Evolutionary conservation across 2,113 vertebrate genomes (phyloP).

Genomic region (Hemiprocne comata): DNA sequence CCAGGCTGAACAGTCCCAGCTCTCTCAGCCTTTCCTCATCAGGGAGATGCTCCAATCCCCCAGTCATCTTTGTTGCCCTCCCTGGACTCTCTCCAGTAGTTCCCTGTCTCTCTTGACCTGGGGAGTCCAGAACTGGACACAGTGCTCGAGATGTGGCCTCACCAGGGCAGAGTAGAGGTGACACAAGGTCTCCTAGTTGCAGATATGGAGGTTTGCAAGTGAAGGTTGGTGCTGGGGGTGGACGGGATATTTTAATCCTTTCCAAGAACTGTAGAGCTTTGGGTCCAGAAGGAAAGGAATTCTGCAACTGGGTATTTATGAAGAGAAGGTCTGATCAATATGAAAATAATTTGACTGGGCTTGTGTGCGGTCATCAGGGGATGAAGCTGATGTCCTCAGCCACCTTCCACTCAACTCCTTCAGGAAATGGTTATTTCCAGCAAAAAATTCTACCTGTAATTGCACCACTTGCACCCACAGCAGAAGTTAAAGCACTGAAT

Average conservation of each 20-base stretch:
- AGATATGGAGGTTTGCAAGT: neutral
- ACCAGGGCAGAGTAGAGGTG: no score
- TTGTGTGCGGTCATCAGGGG: neutral
- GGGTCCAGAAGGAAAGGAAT: neutral
- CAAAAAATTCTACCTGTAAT: neutral
- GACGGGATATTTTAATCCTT: neutral
- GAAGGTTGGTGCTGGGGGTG: rapidly evolving
- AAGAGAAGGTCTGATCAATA: neutral
- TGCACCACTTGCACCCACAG: neutral
- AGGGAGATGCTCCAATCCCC: no score
- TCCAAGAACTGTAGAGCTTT: neutral
- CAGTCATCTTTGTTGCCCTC: no score
- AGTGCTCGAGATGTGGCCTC: no score
- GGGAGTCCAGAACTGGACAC: no score
- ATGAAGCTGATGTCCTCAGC: neutral
- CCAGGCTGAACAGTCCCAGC: no score
- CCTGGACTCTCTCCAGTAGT: no score
- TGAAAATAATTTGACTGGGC: neutral
- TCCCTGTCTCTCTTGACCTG: no score
- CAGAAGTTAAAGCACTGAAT: neutral
- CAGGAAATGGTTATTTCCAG: neutral
- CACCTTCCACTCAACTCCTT: neutral
- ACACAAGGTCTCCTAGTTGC: neutral
- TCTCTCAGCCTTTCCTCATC: no score
- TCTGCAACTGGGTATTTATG: neutral